Base-by-base conservation (phyloP, 2,113 vertebrate genomes). In the Corapipo altera region DNA sequence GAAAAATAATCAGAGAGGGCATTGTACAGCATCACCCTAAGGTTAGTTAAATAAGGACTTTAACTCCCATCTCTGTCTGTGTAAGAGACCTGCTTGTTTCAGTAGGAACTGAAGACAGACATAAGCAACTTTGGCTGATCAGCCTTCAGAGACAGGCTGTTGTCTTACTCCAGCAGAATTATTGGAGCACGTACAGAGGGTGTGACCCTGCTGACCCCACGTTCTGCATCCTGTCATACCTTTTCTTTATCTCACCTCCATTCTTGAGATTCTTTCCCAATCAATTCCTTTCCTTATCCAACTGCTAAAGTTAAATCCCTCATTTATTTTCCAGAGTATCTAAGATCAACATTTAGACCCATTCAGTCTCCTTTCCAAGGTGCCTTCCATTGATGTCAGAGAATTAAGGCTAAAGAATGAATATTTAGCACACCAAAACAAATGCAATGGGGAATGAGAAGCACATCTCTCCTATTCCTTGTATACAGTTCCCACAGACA, bases 251-350 rank as follows among this genome's bases (percentile, higher is more conserved):
- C 93, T 95, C 41, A 85, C 62, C 54, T 91, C 58, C 94, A 93
- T 97, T 94, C 91, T 78, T 95, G 55, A 92, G 55, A 97, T 96
- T 92, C 91, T 85, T 94, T 62, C 28, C 44, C 48, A 81, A 91
- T 89, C 85, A 91, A 62, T 86, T 80, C 27, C 15, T 23, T 35
- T 85, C 65, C 62, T 89, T 88, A 82, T 88, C 55, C 91, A 70
- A 51, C 57, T 85, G 59, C 57, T 84, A 23, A 57, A 74, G 65
- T 75, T 66, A 91, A 88, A 94, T 51, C 57, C 30, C 41, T 73
- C 15, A 27, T 59, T 84, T 75, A 78, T 85, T 86, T 93, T 64
- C 73, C 33, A 67, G 52, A 85, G 28, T 78, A 41, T 43, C 58
- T 44, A 70, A 83, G 61, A 88, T 89, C 43, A 84, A 59, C 85